Conservation (phyloP, 2,888 invertebrate genomes). For the Stratiomys singularior region DNA sequence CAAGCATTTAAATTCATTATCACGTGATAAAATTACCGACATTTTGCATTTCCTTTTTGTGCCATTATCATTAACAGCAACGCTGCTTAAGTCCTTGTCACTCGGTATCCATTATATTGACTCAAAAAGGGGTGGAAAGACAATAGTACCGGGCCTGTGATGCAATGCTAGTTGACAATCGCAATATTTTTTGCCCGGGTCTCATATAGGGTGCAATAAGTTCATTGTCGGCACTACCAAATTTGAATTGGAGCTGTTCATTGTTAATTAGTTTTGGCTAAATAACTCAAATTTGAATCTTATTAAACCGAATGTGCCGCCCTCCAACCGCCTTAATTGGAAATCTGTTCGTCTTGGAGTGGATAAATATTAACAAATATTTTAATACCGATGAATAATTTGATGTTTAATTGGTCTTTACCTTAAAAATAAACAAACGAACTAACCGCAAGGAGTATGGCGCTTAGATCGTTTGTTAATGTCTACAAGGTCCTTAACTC, state of each 20-base stretch:
- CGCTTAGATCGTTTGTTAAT: too few species aligned
- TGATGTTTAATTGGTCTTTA: too few species aligned
- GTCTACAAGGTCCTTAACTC: too few species aligned
- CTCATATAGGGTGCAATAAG: not conserved
- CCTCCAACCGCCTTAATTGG: too few species aligned
- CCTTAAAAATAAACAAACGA: too few species aligned
- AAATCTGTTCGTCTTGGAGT: too few species aligned
- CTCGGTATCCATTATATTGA: not conserved
- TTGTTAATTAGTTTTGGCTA: constrained; percentile 44
- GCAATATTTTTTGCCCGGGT: constrained; percentile 8
- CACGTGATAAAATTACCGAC: constrained; percentile 45
- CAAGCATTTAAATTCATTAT: constrained; percentile 47
- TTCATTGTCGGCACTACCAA: too few species aligned
- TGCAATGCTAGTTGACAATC: not conserved
- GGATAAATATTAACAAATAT: too few species aligned
- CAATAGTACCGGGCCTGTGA: not conserved
- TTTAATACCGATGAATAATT: too few species aligned
- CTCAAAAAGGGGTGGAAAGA: constrained; percentile 37
- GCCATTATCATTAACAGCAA: not conserved
- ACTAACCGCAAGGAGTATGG: too few species aligned
- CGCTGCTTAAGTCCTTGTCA: not conserved
- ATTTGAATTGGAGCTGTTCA: constrained; percentile 35
- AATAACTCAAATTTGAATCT: constrained; percentile 36
- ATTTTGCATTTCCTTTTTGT: constrained; percentile 42
- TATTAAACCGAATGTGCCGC: not conserved